These are phyloP conservation scores for Dunckerocampus dactyliophorus DNA, from an alignment of 2,113 vertebrate species.

Conservation along the genomic window DNA sequence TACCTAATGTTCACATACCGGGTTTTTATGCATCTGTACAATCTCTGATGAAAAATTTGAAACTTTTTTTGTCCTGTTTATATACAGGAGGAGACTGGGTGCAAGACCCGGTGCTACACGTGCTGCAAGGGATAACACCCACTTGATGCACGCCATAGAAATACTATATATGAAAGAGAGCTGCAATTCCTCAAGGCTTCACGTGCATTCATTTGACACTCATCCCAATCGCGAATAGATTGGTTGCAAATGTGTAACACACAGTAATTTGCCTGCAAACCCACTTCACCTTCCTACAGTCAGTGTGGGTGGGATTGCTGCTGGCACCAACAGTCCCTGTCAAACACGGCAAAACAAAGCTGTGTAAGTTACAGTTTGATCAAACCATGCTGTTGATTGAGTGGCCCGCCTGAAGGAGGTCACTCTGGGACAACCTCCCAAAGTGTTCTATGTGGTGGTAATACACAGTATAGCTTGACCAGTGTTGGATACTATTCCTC, in stretches of 20 bases:
- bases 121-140: neutral
- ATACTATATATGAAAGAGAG: slow-evolving; percentile 19
- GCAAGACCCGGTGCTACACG: neutral
- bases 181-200: slow-evolving; percentile 15
- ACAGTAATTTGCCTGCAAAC: slow-evolving; percentile 6
- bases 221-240: slow-evolving; percentile 23
- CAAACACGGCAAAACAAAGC: slow-evolving; percentile 30
- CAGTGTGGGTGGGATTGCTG: slow-evolving; percentile 48
- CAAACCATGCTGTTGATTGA: slow-evolving; percentile 38
- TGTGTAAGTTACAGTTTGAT: slow-evolving; percentile 44
- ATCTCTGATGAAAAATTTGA: neutral
- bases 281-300: slow-evolving; percentile 1
- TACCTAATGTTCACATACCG: too few relatives aligned
- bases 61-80: slow-evolving; percentile 6
- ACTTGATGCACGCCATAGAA: too few relatives aligned
- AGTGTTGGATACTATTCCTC: neutral
- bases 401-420: slow-evolving; percentile 17
- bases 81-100: neutral
- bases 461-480: neutral
- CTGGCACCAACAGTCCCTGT: slow-evolving; percentile 30
- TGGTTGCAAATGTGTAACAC: slow-evolving; percentile 26
- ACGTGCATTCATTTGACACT: slow-evolving; percentile 31
- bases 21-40: too few relatives aligned
- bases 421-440: slow-evolving; percentile 14
- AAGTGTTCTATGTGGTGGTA: neutral